Evolutionary conservation across 64 coral and sea anemone species (phyloP), one percentile per base, ranked within the genome.

Genomic region (Orbicella faveolata): DNA sequence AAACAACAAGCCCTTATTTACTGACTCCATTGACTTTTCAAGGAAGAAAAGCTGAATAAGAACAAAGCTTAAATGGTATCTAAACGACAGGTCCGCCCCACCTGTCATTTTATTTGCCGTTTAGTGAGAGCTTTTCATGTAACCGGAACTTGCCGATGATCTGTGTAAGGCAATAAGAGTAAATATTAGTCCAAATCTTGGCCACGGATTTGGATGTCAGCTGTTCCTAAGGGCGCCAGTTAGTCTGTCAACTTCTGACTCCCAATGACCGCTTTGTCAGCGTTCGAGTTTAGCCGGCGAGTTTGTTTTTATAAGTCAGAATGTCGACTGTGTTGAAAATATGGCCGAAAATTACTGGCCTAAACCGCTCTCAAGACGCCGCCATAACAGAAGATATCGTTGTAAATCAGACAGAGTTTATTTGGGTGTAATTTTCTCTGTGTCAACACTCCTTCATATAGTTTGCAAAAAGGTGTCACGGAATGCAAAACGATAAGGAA

Each of bases 101-200:
- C 62, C 39, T 85, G 82, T 85, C 64, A 85, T 63, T 85, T 52
- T 73, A 52, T 85, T 85, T 85, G 65, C 65, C 65, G 36, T 48
- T 52, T n/a, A 72, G 70, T 85, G 82, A 85, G 82, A 73, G 44
- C 36, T 73, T 85, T 85, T 85, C 82, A 30, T 85, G 82, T 85
- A 85, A 85, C 82, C 82, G 82, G 82, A 85, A 85, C 82, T 85
- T 39, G 64, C 14, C 37, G 64, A 69, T 51, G 66, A 85, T 67
- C n/a, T 52, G 39, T 48, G 82, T 73, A 72, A 85, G 39, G 82
- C 63, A 85, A 52, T 85, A 85, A 85, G 37, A 19, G 82, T 85
- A 85, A 85, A 85, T 73, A 85, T 85, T 85, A 52, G 37, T 52
- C 39, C 39, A 85, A 85, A 48, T 41, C 82, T 85, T 30, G 34